These are phyloP conservation scores for Sebastes trivittatus DNA, from an alignment of 2,797 vertebrate species.

Conservation along the genomic window DNA sequence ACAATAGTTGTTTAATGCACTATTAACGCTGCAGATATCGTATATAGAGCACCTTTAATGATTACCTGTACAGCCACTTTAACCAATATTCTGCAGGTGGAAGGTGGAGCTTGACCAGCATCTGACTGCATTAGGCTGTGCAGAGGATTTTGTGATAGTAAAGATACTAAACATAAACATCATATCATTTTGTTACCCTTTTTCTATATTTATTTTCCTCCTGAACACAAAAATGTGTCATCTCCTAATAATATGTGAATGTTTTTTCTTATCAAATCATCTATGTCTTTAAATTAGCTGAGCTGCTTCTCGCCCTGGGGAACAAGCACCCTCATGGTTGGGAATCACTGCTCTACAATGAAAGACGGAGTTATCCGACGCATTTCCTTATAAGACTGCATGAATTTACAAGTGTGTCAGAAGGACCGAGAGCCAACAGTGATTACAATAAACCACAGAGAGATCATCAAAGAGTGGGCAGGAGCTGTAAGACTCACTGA, in stretches of 20 bases:
- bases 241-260: neutral
- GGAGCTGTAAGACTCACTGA: constrained; percentile 64
- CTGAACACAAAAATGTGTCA: neutral
- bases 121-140: neutral
- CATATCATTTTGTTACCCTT: neutral
- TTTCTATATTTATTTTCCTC: neutral
- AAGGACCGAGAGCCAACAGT: constrained; percentile 57
- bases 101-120: no score
- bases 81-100: no score
- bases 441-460: constrained; percentile 66
- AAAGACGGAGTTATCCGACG: constrained; percentile 27
- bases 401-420: constrained; percentile 62
- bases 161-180: neutral
- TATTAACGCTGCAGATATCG: no score
- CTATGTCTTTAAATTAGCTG: neutral
- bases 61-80: no score
- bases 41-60: no score
- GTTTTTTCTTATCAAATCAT: neutral
- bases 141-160: neutral
- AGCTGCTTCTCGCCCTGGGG: neutral
- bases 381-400: constrained; percentile 38
- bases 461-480: constrained; percentile 74
- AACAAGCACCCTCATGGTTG: neutral
- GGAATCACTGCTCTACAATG: constrained; percentile 1
- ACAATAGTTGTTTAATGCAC: no score